phyloP scores from a whole-genome alignment of 2,797 vertebrate species.

The Labeo calbasu region DNA sequence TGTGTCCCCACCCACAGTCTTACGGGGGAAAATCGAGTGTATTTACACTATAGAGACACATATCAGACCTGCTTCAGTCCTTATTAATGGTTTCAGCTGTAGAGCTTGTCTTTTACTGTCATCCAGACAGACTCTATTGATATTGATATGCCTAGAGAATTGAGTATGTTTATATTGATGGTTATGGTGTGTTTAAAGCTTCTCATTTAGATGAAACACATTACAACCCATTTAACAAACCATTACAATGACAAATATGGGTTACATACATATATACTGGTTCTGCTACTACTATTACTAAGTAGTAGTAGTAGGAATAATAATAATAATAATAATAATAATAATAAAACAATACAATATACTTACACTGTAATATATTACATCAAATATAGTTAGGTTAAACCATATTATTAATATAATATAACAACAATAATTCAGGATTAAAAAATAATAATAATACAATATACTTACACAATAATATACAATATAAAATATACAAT shows the following conservation, averaged over 20 bases:
- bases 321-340: not conserved
- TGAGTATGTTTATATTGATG: constrained; percentile 82
- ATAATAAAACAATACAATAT: not conserved
- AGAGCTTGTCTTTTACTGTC: constrained; percentile 4
- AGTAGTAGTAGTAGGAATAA: not conserved
- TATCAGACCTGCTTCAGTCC: constrained; percentile 37
- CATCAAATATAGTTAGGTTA: not conserved
- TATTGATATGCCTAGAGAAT: constrained; percentile 76
- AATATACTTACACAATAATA: not conserved
- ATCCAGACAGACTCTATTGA: constrained; percentile 72
- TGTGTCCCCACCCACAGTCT: constrained; percentile 66
- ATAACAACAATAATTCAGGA: not conserved
- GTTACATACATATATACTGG: not conserved
- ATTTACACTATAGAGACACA: constrained; percentile 68
- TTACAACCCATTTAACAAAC: not conserved
- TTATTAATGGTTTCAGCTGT: constrained; percentile 74
- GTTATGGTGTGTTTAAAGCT: constrained; percentile 71
- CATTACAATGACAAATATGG: not conserved
- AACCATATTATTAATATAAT: not conserved
- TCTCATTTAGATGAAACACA: not conserved
- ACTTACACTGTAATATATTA: not conserved
- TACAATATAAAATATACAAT: too few relatives aligned
- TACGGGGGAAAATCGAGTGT: constrained; percentile 64
- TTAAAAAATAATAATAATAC: not conserved
- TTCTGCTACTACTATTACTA: not conserved